Conservation (phyloP, 2,113 vertebrate genomes). For the Numenius arquata region DNA sequence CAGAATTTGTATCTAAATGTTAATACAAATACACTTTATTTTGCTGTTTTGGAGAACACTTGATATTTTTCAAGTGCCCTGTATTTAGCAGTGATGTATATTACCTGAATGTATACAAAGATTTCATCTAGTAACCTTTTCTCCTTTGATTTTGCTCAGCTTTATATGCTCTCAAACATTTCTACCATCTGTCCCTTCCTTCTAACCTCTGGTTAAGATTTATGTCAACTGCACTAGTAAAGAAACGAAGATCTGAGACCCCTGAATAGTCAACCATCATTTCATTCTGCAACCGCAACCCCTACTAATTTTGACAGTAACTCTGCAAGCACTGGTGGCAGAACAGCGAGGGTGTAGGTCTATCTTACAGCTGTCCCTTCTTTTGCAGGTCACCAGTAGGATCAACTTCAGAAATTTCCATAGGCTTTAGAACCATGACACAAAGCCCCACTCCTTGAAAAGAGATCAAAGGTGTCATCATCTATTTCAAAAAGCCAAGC, state of each 20-base stretch:
- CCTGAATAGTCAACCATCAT: background rate
- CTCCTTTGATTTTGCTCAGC: background rate
- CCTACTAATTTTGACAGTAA: background rate
- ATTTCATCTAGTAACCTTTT: background rate
- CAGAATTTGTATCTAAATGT: background rate
- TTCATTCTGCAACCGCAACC: background rate
- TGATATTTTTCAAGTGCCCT: background rate
- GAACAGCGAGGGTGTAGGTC: rapidly evolving
- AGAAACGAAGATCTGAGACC: background rate
- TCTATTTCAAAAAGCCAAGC: background rate
- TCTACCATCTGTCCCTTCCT: background rate
- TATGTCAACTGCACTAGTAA: background rate
- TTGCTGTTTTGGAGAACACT: background rate
- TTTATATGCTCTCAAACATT: background rate
- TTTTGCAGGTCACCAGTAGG: background rate
- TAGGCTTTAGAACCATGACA: background rate
- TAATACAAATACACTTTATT: background rate
- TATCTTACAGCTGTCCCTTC: background rate
- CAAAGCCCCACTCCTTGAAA: background rate
- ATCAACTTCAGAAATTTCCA: background rate
- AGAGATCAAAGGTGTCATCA: slow-evolving; percentile 4
- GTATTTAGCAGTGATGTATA: background rate
- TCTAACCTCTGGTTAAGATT: background rate
- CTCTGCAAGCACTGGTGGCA: background rate
- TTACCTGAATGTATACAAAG: background rate